These are phyloP conservation scores for Busseola fusca DNA, from an alignment of 2,888 invertebrate species.

Conservation along the genomic window DNA sequence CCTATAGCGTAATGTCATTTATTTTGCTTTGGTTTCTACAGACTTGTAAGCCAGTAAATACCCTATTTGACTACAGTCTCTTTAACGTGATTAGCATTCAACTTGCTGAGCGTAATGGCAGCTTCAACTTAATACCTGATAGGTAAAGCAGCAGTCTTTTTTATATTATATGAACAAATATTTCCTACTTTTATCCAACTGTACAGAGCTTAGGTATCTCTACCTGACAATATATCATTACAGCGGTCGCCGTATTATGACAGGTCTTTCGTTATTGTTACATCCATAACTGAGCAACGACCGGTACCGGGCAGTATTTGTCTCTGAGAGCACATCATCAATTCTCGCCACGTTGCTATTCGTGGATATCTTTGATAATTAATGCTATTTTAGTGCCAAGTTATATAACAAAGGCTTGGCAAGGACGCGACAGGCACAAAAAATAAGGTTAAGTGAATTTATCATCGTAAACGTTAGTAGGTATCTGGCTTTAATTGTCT, in stretches of 20 bases:
- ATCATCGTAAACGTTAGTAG: constrained; percentile 36
- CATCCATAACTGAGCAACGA: constrained; percentile 47
- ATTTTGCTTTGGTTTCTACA: constrained; percentile 16
- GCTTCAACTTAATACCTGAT: constrained; percentile 12
- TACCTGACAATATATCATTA: constrained; percentile 25
- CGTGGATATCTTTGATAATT: constrained; percentile 48
- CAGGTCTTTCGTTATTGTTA: constrained; percentile 50
- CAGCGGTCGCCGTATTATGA: constrained; percentile 25
- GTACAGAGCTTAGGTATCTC: background rate
- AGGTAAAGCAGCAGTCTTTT: background rate
- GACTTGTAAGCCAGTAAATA: constrained; percentile 16
- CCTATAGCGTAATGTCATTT: background rate
- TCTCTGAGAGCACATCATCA: constrained; percentile 50
- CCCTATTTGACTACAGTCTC: constrained; percentile 16
- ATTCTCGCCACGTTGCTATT: constrained; percentile 44
- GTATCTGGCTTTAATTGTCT: constrained; percentile 42
- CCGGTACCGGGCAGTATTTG: constrained; percentile 30
- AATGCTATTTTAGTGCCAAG: constrained; percentile 58
- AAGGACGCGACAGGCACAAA: constrained; percentile 45
- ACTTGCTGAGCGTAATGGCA: background rate
- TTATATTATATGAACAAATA: background rate
- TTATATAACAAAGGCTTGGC: constrained; percentile 57
- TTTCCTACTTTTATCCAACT: background rate
- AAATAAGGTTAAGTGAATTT: constrained; percentile 55
- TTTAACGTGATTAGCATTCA: constrained; percentile 9